phyloP scores from a whole-genome alignment of 1,140 invertebrate genomes.

The Trichonephila clavata region DNA sequence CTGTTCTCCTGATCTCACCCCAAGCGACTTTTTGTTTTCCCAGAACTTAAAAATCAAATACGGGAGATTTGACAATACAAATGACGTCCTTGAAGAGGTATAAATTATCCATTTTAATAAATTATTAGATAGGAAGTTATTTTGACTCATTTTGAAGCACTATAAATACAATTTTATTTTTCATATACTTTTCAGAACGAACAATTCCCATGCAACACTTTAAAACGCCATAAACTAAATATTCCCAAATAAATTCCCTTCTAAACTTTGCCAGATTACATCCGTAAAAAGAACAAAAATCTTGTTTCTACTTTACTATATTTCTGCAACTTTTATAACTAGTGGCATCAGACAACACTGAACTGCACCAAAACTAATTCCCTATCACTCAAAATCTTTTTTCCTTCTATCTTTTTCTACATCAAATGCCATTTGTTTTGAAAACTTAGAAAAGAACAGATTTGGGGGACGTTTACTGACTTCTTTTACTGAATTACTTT shows the following conservation, averaged over 20 bases:
- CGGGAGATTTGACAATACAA: too few relatives aligned
- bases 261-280: background rate
- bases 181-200: background rate
- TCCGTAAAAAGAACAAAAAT: background rate
- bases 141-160: background rate
- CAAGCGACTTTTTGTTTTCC: too few relatives aligned
- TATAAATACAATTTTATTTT: background rate
- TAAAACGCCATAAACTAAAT: background rate
- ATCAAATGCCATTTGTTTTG: conserved; percentile 4
- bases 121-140: too few relatives aligned
- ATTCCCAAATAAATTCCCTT: background rate
- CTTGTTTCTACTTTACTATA: background rate
- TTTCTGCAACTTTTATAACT: background rate
- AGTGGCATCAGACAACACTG: background rate
- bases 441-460: background rate
- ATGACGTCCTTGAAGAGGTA: too few relatives aligned
- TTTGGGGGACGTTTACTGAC: background rate
- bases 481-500: conserved; percentile 11
- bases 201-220: background rate
- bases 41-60: too few relatives aligned
- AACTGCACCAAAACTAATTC: background rate
- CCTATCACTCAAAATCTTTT: background rate
- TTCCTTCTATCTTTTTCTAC: background rate
- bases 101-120: too few relatives aligned
- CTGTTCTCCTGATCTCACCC: too few relatives aligned